Evolutionary conservation across 2,797 vertebrate genomes (phyloP).

Genomic region (Acanthurus lineatus): DNA sequence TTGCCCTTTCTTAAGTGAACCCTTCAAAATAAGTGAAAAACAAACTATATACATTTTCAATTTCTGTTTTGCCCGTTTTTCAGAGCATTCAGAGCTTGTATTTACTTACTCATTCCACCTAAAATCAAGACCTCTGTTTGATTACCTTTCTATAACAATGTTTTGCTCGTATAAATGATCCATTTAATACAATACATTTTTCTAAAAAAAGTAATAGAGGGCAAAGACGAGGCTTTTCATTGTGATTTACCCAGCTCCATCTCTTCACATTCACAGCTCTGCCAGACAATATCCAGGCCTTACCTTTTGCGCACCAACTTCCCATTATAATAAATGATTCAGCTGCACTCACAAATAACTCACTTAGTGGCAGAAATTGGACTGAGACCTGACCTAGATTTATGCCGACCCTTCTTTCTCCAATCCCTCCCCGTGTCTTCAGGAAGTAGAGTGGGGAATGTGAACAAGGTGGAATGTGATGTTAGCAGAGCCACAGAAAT

Average conservation of each 20-base stretch:
- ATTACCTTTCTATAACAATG: neutral
- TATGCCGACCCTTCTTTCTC: constrained; percentile 26
- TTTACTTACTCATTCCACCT: constrained; percentile 14
- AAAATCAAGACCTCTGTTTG: constrained; percentile 15
- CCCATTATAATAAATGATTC: constrained; percentile 75
- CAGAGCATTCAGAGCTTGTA: neutral
- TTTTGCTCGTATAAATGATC: constrained; percentile 5
- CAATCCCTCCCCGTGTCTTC: constrained; percentile 22
- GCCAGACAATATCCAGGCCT: constrained; percentile 46
- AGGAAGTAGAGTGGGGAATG: constrained; percentile 29
- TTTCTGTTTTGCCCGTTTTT: neutral
- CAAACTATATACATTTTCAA: constrained; percentile 18
- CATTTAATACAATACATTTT: too few species aligned
- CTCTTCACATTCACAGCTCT: constrained; percentile 35
- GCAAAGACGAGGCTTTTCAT: neutral
- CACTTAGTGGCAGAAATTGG: constrained; percentile 61
- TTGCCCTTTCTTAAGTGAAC: neutral
- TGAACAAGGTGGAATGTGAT: constrained; percentile 57
- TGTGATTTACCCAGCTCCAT: constrained; percentile 25
- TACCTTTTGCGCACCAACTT: constrained; percentile 40
- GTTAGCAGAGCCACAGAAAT: constrained; percentile 35
- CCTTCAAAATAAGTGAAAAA: neutral
- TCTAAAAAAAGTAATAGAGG: too few species aligned
- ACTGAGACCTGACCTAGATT: constrained; percentile 70
- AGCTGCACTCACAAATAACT: constrained; percentile 69